These are phyloP conservation scores for Holothuria glaberrima DNA, from an alignment of 35 echinoderm and acorn worm genomes.

Conservation along the genomic window DNA sequence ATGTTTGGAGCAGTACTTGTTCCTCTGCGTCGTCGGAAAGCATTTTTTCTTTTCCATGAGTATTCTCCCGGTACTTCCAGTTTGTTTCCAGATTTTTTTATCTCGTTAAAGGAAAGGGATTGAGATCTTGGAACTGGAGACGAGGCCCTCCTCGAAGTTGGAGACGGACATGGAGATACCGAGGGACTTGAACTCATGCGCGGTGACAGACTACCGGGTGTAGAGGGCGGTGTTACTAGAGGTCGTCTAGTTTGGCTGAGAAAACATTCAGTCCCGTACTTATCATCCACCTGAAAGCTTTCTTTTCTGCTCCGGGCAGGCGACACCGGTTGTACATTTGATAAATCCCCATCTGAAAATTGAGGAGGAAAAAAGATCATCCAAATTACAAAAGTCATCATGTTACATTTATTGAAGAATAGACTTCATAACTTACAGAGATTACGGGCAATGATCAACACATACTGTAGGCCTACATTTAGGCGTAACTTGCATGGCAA, in stretches of 20 bases:
- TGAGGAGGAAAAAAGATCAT: too few species aligned
- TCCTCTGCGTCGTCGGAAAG: background rate
- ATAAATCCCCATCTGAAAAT: too few species aligned
- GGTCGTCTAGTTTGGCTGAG: background rate
- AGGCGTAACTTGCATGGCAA: too few species aligned
- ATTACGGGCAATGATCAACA: too few species aligned
- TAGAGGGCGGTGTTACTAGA: background rate
- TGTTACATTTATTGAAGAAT: too few species aligned
- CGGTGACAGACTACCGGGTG: constrained; percentile 3
- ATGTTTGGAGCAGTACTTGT: background rate
- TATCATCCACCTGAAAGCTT: too few species aligned
- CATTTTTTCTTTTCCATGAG: background rate
- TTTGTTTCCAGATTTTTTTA: background rate
- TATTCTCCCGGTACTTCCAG: background rate
- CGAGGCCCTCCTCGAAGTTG: background rate
- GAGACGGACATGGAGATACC: constrained; percentile 15
- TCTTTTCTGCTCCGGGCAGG: too few species aligned
- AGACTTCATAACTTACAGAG: too few species aligned
- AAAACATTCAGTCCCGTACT: too few species aligned
- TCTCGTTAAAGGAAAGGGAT: background rate
- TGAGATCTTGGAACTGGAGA: background rate
- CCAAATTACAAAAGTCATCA: too few species aligned
- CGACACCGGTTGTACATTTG: too few species aligned
- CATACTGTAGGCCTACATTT: too few species aligned
- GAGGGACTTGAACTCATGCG: background rate